Base-by-base conservation (phyloP, 2,888 invertebrate species). In the Stegana nigrithorax region DNA sequence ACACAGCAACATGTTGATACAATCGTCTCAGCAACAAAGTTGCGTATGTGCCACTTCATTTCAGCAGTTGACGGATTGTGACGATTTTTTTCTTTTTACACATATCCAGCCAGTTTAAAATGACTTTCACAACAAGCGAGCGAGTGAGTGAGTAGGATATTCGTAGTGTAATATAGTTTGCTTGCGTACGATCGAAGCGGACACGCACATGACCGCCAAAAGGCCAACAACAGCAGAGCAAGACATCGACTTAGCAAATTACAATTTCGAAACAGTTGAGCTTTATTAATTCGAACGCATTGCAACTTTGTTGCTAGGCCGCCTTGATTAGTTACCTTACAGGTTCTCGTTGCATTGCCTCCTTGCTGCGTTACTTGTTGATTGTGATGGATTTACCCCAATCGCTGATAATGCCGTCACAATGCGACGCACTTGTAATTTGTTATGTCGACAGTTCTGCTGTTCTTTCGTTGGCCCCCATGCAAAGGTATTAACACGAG, bases 351-450 rank as follows among this genome's bases (percentile, higher is more conserved):
- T 47, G 1, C 32, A 8, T 25, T 25, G 1, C 26, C 27, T 8
- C 17, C 42, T 25, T 51, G 51, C 29, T 50, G 32, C 50, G 25
- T 50, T 58, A 68, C 70, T 75, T 73, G 73, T 72, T 75, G 79
- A 70, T 77, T 73, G 68, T 75, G 79, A 75, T 79, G 74, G 68
- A 77, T 79, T 69, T 70, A 73, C 63, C 29, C 44, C 58, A 62
- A 23, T 42, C 44, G 51, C 69, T 76, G 77, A 78, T 76, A 76
- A 76, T 75, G 74, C 75, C 78, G 76, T 75, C 76, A 76, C 67
- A 76, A 72, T 72, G 75, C 63, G 65, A 71, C 66, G 62, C 71
- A 72, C 67, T 71, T 72, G 73, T 73, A 78, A 78, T 78, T 76
- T 76, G 73, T 78, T 73, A 77, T 78, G 77, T 75, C 68, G 73